Percentiles rank a stretch among this genome's conserved stretches.
Evolutionary conservation across 2,888 invertebrate species (phyloP).

Genomic region (Netelia melanura): DNA sequence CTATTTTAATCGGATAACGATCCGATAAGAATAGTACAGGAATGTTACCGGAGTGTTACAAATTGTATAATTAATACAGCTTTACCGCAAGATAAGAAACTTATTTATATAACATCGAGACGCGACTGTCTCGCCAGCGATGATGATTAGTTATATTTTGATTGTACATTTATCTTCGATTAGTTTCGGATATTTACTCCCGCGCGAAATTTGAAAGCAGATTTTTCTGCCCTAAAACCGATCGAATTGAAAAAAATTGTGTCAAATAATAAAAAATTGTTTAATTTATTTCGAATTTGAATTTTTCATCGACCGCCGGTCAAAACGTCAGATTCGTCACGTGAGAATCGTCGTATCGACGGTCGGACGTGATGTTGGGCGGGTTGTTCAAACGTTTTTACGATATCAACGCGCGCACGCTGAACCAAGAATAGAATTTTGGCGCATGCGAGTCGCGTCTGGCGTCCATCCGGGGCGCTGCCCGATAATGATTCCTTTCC

Average conservation of each 20-base stretch:
- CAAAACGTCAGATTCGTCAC: constrained; percentile 1
- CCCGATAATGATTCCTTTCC: constrained; percentile 56
- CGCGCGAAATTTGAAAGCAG: background rate
- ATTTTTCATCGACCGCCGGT: background rate
- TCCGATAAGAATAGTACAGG: too few species aligned
- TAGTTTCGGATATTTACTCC: too few species aligned
- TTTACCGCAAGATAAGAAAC: too few species aligned
- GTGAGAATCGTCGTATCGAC: constrained; percentile 36
- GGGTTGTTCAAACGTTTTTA: constrained; percentile 1
- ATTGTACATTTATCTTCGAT: too few species aligned
- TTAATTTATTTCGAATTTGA: background rate
- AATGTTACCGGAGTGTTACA: too few species aligned
- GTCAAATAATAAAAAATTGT: background rate
- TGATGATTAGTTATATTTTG: too few species aligned
- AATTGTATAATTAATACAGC: too few species aligned
- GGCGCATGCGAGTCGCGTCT: constrained; percentile 66
- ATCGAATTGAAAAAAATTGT: background rate
- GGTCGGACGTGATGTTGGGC: background rate
- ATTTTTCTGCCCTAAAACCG: background rate
- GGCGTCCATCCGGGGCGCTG: constrained; percentile 36
- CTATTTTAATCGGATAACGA: too few species aligned
- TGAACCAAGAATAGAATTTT: constrained; percentile 26
- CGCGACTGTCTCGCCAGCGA: too few species aligned
- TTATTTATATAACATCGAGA: too few species aligned
- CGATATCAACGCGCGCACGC: background rate